Evolutionary conservation across 2,113 vertebrate genomes (phyloP).

Genomic region (Austrofundulus limnaeus): DNA sequence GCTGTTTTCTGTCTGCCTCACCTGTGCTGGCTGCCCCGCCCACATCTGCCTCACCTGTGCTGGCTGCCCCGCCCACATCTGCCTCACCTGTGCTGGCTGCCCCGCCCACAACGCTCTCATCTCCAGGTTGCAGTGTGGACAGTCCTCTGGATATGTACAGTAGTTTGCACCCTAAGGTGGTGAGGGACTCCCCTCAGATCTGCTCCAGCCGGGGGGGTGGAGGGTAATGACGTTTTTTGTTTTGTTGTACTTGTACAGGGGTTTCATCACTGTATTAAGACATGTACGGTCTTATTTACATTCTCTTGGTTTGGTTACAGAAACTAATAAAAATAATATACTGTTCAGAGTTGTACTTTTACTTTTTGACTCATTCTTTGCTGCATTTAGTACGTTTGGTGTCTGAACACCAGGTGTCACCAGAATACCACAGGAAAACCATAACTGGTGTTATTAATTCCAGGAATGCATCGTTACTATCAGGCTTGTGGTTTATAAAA

Average conservation of each 20-base stretch:
- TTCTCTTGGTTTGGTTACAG: conserved; percentile 99
- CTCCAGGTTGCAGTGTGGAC: conserved; percentile 46
- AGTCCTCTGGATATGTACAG: conserved; percentile 67
- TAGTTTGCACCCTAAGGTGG: conserved; percentile 57
- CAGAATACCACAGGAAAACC: background rate
- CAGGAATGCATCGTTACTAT: too few relatives aligned
- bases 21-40: too few relatives aligned
- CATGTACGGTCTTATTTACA: conserved; percentile 99
- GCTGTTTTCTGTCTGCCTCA: conserved; percentile 63
- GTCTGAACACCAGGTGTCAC: conserved; percentile 46
- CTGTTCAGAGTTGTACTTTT: conserved; percentile 66
- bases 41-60: too few relatives aligned
- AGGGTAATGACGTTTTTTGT: conserved; percentile 68
- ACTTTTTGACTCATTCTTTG: background rate
- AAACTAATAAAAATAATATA: conserved; percentile 99
- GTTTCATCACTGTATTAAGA: conserved; percentile 98
- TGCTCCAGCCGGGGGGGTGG: conserved; percentile 49
- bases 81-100: conserved; percentile 62
- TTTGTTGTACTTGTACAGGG: conserved; percentile 98
- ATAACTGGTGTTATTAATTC: too few relatives aligned
- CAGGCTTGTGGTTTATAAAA: too few relatives aligned
- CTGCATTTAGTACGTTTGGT: background rate
- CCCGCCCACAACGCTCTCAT: conserved; percentile 61
- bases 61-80: too few relatives aligned
- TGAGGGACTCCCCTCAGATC: conserved; percentile 46